phyloP scores from a whole-genome alignment of 2,797 vertebrate species.

The Oreochromis grahami region DNA sequence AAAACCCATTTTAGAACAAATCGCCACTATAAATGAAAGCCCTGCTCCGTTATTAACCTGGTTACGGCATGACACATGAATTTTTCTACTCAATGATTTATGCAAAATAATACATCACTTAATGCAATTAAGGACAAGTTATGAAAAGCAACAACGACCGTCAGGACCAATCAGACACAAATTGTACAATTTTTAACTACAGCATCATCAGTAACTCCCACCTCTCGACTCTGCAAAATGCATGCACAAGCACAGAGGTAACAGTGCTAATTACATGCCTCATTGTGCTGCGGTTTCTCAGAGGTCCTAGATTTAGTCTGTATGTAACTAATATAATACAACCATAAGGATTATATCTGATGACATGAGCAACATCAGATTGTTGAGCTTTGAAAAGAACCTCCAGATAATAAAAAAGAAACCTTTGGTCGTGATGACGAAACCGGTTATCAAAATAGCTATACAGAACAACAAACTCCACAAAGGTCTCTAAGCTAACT shows the following conservation, averaged over 20 bases:
- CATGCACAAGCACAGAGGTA: background rate
- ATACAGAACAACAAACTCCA: background rate
- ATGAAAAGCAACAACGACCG: background rate
- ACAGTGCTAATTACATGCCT: background rate
- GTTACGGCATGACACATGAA: background rate
- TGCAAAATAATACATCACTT: background rate
- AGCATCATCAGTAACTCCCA: background rate
- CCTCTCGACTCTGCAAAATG: background rate
- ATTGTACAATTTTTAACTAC: background rate
- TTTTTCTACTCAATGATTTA: background rate
- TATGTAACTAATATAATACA: background rate
- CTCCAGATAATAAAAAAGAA: background rate
- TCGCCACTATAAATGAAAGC: background rate
- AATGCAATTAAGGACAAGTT: background rate
- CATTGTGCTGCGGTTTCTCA: background rate
- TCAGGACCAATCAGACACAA: background rate
- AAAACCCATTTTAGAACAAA: background rate
- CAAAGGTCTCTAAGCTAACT: background rate
- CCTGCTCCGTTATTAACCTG: background rate
- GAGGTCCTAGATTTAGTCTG: background rate
- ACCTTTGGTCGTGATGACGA: background rate
- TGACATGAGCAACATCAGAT: background rate
- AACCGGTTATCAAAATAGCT: background rate
- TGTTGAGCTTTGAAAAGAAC: background rate
- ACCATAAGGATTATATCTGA: background rate